Base-by-base conservation (phyloP, 2,797 vertebrate species). In the Helarctos malayanus region DNA sequence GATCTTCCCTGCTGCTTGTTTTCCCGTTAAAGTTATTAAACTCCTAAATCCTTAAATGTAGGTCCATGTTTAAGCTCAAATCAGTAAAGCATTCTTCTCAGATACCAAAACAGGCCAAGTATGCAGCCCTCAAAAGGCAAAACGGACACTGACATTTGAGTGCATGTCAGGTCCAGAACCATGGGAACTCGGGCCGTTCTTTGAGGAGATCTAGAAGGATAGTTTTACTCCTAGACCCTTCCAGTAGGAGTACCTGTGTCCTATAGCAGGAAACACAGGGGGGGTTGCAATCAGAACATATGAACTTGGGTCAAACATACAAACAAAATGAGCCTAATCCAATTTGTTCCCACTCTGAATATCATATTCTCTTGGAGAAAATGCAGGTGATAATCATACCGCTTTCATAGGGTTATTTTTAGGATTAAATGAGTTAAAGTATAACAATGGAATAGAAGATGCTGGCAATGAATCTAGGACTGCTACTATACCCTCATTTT, bases 351-450 rank as follows among this genome's bases (percentile, higher is more conserved):
- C 45, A 94, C 45, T 85, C 56, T 63, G 86, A 94, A 87, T 13
- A 89, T 76, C 69, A 61, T 38, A 87, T 96, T 87, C 59, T 98
- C 73, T 61, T 82, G 94, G 1, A 90, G 76, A 82, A 96, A 94
- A 91, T 78, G 35, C 54, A 94, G 73, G 82, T 56, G 38, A 84
- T 88, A 97, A 97, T 87, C 61, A 95, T 59, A 79, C 45, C 89
- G 73, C 95, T 95, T 96, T 97, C 56, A 79, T 10, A 14, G 69
- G 35, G 76, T 71, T 96, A 79, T 90, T 97, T 96, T 97, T 93
- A 96, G 76, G 49, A 95, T 88, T 41, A 81, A 93, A 79, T 41
- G 23, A 94, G 16, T 95, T 87, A 82, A 90, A 93, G 56, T 57
- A 52, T 65, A 97, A 95, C 80, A 35, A 71, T 23, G 4, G 38